Evolutionary conservation across 2,797 vertebrate genomes (phyloP), one percentile per base, ranked within the genome.

Genomic region (Podarcis siculus): DNA sequence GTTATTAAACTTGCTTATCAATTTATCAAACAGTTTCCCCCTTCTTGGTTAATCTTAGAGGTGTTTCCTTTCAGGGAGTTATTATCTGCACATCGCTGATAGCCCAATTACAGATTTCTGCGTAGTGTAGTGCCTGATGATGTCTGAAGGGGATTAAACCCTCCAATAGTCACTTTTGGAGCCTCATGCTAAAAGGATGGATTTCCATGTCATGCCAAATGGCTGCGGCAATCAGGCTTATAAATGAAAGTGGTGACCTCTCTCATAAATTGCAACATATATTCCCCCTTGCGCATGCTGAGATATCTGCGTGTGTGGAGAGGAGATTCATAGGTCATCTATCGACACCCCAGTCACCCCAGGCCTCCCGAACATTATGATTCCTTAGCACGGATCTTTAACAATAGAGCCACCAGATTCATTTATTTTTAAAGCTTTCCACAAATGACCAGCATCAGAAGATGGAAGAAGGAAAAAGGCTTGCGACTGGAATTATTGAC

Each of bases 1-100:
- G 91, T 96, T 96, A 96, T 96, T 95, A 96, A 96, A 95, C 80
- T 93, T 94, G 90, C 91, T 96, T 95, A 96, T 95, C 94, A 95
- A 95, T 97, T 96, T 96, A 96, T 97, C 97, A 97, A 97, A 96
- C 92, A 95, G 90, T 96, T 96, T 76, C 71, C 93, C 49, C 92
- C 95, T 91, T 95, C 93, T 95, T 91, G 91, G 93, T 95, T 96
- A 95, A 97, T 94, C 90, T 94, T 93, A 95, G 93, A 98, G 96
- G 96, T 96, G 88, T 95, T 95, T 96, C 94, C 95, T 95, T 97
- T 95, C 93, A 90, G 87, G 71, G 84, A 96, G 88, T 94, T 95
- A 94, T 94, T 96, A 95, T 95, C 94, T 94, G 90, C 94, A 95
- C 91, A 92, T 92, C 92, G 95, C 85, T 95, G 93, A 95, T 91